Conservation (phyloP, 2,113 vertebrate species). For the Gymnocephalus cernua region DNA sequence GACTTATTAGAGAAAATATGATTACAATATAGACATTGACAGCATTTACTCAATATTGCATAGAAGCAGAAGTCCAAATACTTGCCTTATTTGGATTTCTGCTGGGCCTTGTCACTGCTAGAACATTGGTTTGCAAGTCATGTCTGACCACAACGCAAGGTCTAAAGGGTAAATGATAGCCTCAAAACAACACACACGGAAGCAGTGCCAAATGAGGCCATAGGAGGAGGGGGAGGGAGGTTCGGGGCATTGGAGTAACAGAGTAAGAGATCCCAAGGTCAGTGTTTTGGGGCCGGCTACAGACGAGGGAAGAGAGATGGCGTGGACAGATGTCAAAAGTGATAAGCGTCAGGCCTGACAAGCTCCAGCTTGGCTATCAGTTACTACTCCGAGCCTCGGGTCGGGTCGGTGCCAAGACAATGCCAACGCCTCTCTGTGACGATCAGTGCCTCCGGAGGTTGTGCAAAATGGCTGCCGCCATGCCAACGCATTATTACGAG, state of each 20-base stretch:
- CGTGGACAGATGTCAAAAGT: conserved; percentile 90
- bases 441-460: conserved; percentile 78
- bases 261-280: conserved; percentile 85
- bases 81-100: too few species aligned
- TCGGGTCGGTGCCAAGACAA: conserved; percentile 84
- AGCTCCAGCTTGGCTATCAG: conserved; percentile 86
- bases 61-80: conserved; percentile 8
- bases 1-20: not conserved
- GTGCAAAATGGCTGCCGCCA: conserved; percentile 79
- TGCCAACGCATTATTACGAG: conserved; percentile 75
- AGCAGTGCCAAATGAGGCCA: conserved; percentile 53
- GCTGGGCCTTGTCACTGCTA: too few species aligned
- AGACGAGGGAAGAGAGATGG: conserved; percentile 76
- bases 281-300: conserved; percentile 80
- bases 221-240: conserved; percentile 21
- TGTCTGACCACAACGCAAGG: conserved; percentile 49
- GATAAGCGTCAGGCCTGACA: conserved; percentile 87
- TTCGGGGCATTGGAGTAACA: conserved; percentile 47
- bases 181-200: conserved; percentile 41
- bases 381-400: conserved; percentile 83
- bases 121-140: conserved; percentile 43
- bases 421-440: conserved; percentile 78
- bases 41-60: conserved; percentile 2
- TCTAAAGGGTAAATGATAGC: conserved; percentile 59
- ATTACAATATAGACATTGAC: not conserved